Evolutionary conservation across 2,888 invertebrate species (phyloP), one percentile per base, ranked within the genome.

Genomic region (Cephus nigrinus): DNA sequence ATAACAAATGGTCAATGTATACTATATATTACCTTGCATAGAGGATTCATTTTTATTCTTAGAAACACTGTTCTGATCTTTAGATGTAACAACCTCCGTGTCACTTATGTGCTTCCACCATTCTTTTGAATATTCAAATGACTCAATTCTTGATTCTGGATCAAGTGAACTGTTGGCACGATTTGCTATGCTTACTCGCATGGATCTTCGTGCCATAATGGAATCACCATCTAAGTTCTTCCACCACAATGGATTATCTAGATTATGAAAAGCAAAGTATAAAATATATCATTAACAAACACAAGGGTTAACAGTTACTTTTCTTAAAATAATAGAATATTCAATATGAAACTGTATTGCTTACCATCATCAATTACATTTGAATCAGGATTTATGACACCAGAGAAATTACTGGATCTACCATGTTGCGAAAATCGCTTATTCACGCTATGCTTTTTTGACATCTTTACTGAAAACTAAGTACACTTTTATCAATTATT

Each of bases 61-160:
- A 40, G 40, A 40, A 40, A 40, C 23, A 40, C 23, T 23, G 15
- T 40, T 40, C 5, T 4, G 40, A 23, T 40, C 40, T 23, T 40
- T 40, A 5, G 40, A 40, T 40, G 23, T 23, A 40, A 15, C 23
- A 5, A 23, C 1, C 0, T 71, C 30, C 1, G 83, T 80, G 12
- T 35, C 15, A 5, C 82, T 72, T n/a, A 87, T 76, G 30, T 74
- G n/a, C 0, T 84, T 80, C 82, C 82, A 86, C 87, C 87, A 87
- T 11, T 34, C 40, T 11, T 74, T 35, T 12, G 35, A 11, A 11
- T 1, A 2, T 0, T 68, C 1, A 1, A 34, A 73, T 34, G 69
- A 12, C 9, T 79, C 73, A 1, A 79, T 11, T 12, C 33, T 23
- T 0, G 85, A 86, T 74, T 77, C 75, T 9, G 78, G 15, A 40